Evolutionary conservation across 2,888 invertebrate genomes (phyloP).

Genomic region (Ennomos erosarius): DNA sequence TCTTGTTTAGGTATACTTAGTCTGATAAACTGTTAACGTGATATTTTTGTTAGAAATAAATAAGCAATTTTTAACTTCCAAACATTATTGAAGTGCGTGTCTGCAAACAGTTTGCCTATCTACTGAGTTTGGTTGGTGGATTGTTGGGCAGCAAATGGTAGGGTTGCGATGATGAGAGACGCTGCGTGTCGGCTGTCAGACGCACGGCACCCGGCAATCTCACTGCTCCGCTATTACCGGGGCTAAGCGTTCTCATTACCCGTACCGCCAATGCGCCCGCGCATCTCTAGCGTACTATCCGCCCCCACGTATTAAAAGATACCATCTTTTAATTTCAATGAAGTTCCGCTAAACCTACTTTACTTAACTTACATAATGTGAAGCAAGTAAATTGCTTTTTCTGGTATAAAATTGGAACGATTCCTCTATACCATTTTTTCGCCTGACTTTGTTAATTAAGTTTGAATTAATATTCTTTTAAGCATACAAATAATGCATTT

Average conservation of each 20-base stretch:
- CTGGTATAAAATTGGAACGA: constrained; percentile 24
- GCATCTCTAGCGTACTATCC: constrained; percentile 48
- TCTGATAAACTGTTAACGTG: constrained; percentile 28
- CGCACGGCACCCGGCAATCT: constrained; percentile 64
- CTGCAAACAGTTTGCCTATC: constrained; percentile 49
- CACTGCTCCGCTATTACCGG: constrained; percentile 60
- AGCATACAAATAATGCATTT: too few relatives aligned
- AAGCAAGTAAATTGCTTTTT: constrained; percentile 36
- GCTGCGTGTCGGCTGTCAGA: constrained; percentile 58
- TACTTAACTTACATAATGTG: constrained; percentile 21
- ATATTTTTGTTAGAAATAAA: constrained; percentile 7
- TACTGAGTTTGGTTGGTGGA: constrained; percentile 51
- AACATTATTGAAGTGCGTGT: constrained; percentile 28
- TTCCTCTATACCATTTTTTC: constrained; percentile 9
- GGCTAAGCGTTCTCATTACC: constrained; percentile 73
- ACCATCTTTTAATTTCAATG: constrained; percentile 61
- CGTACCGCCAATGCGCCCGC: constrained; percentile 54
- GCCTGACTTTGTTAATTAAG: neutral
- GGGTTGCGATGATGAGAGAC: constrained; percentile 56
- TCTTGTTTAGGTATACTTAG: constrained; percentile 47
- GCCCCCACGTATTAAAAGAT: constrained; percentile 58
- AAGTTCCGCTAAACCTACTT: constrained; percentile 39
- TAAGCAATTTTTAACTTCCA: neutral
- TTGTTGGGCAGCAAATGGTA: constrained; percentile 57
- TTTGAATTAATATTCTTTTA: neutral